Conservation (phyloP, 2,113 vertebrate species). For the Corydoras sp. region DNA sequence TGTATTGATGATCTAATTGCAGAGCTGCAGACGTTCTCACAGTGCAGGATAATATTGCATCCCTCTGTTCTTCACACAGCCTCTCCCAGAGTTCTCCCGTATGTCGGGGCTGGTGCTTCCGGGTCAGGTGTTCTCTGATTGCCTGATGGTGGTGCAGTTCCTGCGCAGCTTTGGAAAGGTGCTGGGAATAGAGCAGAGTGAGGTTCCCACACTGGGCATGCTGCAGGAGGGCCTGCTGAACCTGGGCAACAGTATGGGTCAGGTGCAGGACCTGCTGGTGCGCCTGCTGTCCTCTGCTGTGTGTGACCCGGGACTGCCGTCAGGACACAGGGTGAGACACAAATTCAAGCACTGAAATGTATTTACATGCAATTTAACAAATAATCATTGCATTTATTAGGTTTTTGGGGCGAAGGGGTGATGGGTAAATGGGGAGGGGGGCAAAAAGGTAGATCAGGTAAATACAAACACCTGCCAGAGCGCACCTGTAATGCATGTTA, state of each 20-base stretch:
- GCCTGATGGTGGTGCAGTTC: slow-evolving; percentile 97
- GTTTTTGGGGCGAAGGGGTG: too few relatives aligned
- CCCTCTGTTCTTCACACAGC: slow-evolving; percentile 55
- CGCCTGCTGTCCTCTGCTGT: slow-evolving; percentile 89
- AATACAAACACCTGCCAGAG: too few relatives aligned
- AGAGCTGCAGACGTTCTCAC: too few relatives aligned
- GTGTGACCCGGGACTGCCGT: slow-evolving; percentile 89
- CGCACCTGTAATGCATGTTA: too few relatives aligned
- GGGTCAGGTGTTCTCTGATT: slow-evolving; percentile 85
- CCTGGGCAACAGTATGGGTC: slow-evolving; percentile 89
- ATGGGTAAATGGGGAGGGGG: too few relatives aligned
- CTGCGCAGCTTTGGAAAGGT: slow-evolving; percentile 94
- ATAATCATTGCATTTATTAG: too few relatives aligned
- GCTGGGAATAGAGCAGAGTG: slow-evolving; percentile 85
- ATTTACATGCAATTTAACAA: too few relatives aligned
- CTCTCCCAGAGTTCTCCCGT: slow-evolving; percentile 85
- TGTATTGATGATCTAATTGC: too few relatives aligned
- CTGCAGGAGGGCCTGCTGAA: slow-evolving; percentile 96
- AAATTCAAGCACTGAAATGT: too few relatives aligned
- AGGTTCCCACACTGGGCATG: slow-evolving; percentile 85
- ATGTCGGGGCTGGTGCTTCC: slow-evolving; percentile 90
- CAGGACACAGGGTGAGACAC: slow-evolving; percentile 83
- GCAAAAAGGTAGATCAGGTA: too few relatives aligned
- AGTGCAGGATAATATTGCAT: too few relatives aligned
- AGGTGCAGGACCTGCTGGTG: slow-evolving; percentile 93